Base-by-base conservation (phyloP, 92 coral and sea anemone species). In the Porites divaricata region DNA sequence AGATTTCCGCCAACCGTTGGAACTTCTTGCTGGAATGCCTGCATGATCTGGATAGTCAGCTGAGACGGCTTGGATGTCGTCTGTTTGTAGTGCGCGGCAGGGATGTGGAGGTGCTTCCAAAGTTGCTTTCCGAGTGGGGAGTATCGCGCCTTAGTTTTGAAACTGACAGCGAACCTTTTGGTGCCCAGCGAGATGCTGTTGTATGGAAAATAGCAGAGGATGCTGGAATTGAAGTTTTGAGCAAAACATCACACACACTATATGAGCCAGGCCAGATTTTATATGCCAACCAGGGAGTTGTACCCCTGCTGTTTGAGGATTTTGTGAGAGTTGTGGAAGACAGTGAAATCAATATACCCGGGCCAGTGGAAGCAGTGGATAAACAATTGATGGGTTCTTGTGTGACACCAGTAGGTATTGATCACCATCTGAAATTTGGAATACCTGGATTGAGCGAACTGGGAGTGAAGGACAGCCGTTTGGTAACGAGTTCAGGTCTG, bases 81-180 rank as follows among this genome's bases (percentile, higher is more conserved):
- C 75, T 93, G 88, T 91, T 83, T 76, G 95, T 93, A 62, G 54
- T 93, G 25, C 94, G 95, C 1, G 97, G 94, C 1, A 89, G 92
- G 22, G 92, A 91, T 4, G 58, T 81, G 57, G 83, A 79, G 22
- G 87, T 76, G 72, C 83, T 93, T n/a, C 88, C 89, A 14, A 83
- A 77, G 23, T 70, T 91, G 84, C 86, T 93, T 69, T 45, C 51
- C 20, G 89, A 93, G 65, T 93, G 95, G 95, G 88, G 80, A 22
- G 85, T 83, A 28, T 88, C 89, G 21, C 87, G 88, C 61, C 74
- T 93, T 58, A 91, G 93, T 17, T 88, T 91, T 86, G 97, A 93
- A 75, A 79, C 72, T 21, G 97, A 93, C 64, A 83, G 80, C 50
- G 97, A 93, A 68, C 97, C 97, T 53, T 87, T 80, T 53, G 93